phyloP scores from a whole-genome alignment of 2,113 vertebrate genomes.

The Abramis brama region DNA sequence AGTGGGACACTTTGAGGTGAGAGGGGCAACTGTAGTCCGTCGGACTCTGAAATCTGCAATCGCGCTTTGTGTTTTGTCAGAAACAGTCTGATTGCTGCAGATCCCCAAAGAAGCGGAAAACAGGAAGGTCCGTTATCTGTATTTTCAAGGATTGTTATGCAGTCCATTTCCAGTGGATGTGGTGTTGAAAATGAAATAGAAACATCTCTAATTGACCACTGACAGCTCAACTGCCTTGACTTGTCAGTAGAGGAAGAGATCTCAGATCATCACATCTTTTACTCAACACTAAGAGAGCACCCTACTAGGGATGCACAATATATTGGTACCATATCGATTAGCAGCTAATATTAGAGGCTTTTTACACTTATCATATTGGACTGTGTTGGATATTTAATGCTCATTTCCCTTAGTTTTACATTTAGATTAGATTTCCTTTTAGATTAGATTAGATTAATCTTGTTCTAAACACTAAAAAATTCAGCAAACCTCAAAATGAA shows the following conservation, averaged over 20 bases:
- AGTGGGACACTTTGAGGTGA: neutral
- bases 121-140: constrained; percentile 36
- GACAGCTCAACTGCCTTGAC: constrained; percentile 2
- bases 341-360: neutral
- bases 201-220: constrained; percentile 38
- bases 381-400: neutral
- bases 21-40: neutral
- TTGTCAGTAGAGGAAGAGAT: neutral
- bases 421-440: neutral
- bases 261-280: neutral
- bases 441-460: neutral
- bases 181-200: constrained; percentile 2
- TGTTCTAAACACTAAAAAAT: neutral
- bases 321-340: neutral
- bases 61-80: neutral
- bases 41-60: neutral
- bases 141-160: constrained; percentile 37
- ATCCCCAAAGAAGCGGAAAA: neutral
- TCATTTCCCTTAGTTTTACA: neutral
- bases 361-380: neutral
- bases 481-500: too few species aligned
- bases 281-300: neutral
- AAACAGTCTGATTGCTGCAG: constrained; percentile 4
- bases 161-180: constrained; percentile 29
- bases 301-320: neutral